phyloP scores from a whole-genome alignment of 2,888 invertebrate species.

The Rhamnusium bicolor region DNA sequence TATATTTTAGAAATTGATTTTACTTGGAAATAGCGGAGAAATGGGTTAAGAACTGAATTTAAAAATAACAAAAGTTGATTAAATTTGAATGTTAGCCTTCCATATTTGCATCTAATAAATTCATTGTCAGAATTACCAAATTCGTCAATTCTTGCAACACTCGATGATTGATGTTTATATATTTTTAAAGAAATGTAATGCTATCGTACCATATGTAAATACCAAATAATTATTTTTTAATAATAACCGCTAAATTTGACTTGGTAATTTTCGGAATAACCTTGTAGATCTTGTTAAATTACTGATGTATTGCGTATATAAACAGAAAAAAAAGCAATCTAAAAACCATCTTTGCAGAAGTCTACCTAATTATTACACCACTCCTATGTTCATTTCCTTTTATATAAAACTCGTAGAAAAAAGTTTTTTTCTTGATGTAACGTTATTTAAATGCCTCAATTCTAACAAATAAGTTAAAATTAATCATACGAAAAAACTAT shows the following conservation, averaged over 20 bases:
- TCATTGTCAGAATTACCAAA: conserved; percentile 10
- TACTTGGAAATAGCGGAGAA: conserved; percentile 31
- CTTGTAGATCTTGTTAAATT: conserved; percentile 37
- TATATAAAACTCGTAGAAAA: conserved; percentile 19
- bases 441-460: conserved; percentile 34
- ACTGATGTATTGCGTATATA: conserved; percentile 27
- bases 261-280: conserved; percentile 42
- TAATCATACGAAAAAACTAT: conserved; percentile 41
- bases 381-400: conserved; percentile 26
- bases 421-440: conserved; percentile 33
- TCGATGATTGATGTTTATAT: conserved; percentile 43
- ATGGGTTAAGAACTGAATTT: conserved; percentile 33
- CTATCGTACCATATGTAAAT: conserved; percentile 46
- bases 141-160: conserved; percentile 17
- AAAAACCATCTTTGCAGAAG: conserved; percentile 35
- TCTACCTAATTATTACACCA: conserved; percentile 25
- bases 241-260: conserved; percentile 44
- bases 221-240: conserved; percentile 45
- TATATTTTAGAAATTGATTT: conserved; percentile 34
- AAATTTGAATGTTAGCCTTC: conserved; percentile 37
- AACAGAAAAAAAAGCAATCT: conserved; percentile 28
- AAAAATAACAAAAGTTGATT: conserved; percentile 32
- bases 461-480: conserved; percentile 43
- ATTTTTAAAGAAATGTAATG: conserved; percentile 46
- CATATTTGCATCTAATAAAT: conserved; percentile 38